phyloP scores from a whole-genome alignment of 2,797 vertebrate genomes.

The Epinephelus malabaricus region DNA sequence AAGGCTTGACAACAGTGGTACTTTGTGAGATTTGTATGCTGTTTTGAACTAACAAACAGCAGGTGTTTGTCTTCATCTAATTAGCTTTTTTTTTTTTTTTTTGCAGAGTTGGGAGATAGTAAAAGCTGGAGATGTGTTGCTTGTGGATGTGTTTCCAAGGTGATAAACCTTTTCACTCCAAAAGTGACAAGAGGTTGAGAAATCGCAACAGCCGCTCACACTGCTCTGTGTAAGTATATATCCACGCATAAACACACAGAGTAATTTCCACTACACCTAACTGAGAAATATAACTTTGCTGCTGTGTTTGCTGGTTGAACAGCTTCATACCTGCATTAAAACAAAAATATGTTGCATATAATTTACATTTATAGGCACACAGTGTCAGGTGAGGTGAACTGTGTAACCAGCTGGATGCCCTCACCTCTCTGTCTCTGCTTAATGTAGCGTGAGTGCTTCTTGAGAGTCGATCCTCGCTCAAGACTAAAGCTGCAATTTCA shows the following conservation, averaged over 20 bases:
- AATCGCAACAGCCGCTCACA: conserved; percentile 56
- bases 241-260: conserved; percentile 3
- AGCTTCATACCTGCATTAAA: conserved; percentile 19
- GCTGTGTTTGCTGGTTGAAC: not conserved
- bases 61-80: conserved; percentile 80
- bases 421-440: conserved; percentile 52
- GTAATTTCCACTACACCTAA: not conserved
- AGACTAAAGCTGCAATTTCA: conserved; percentile 65
- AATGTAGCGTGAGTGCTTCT: conserved; percentile 57
- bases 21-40: conserved; percentile 21
- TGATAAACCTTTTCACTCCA: conserved; percentile 87
- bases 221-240: conserved; percentile 10
- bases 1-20: conserved; percentile 18
- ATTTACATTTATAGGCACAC: conserved; percentile 5
- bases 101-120: conserved; percentile 59
- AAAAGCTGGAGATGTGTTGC: conserved; percentile 70
- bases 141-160: conserved; percentile 84
- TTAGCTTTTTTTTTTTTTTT: conserved; percentile 44
- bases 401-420: conserved; percentile 70
- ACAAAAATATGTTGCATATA: not conserved
- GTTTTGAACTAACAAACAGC: conserved; percentile 58
- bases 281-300: not conserved
- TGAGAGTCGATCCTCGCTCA: conserved; percentile 64
- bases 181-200: conserved; percentile 75
- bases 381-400: conserved; percentile 60